Evolutionary conservation across 2,888 invertebrate species (phyloP), one percentile per base, ranked within the genome.

Genomic region (Cataglyphis altisquamis): DNA sequence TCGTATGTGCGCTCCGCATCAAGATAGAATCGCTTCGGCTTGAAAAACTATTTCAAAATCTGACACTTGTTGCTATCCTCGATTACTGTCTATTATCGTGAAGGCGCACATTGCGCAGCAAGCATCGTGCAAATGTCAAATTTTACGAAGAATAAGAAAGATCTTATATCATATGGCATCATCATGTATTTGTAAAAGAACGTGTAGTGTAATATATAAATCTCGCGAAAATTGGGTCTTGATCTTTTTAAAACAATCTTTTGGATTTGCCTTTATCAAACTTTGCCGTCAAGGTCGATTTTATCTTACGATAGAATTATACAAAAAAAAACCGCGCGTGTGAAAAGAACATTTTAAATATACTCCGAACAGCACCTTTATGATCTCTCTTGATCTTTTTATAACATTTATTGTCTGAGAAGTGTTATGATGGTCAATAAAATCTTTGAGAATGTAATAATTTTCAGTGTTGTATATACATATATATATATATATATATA

Each of bases 11-110:
- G 18, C 6, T n/a, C 45, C 45, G 45, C 45, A 18, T n/a, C 15
- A 15, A 52, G n/a, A n/a, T 8, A n/a, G n/a, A 52, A 48, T 1
- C 52, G n/a, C 52, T 8, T 52, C 8, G n/a, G 15, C 25, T 18
- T 21, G 32, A 21, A 29, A 70, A 78, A 60, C 25, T 36, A 21
- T 10, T 36, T 12, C 15, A 36, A 78, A 80, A 62, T 72, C 78
- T 80, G 78, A 80, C 78, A 80, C 78, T 80, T 80, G 78, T 80
- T 80, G 78, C 72, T 72, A 4, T n/a, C 21, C 60, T 18, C 68
- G 32, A 6, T 52, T n/a, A 52, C 3, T 60, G 45, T 60, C 10
- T 21, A 9, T 41, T 57, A 39, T 45, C 55, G 55, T 18, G 29
- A 9, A 41, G n/a, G 41, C 55, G 36, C n/a, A 15, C 41, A n/a